Conservation (phyloP, 2,113 vertebrate genomes). For the Myrmecobius fasciatus region DNA sequence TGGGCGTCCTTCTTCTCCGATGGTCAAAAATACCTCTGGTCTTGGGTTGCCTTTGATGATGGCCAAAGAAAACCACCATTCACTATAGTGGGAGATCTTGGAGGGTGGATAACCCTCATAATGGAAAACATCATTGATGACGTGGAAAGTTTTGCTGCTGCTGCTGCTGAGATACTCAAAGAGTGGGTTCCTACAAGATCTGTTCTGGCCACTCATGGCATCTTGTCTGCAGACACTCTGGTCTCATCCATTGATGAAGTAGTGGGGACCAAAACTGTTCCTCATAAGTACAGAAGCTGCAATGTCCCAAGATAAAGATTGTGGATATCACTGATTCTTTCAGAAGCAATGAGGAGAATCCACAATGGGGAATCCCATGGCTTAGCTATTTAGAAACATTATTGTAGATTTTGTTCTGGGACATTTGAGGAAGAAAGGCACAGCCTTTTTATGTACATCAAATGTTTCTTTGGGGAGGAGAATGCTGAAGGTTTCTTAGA, state of each 20-base stretch:
- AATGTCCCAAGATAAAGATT: conserved; percentile 99
- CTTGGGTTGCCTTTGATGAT: conserved; percentile 96
- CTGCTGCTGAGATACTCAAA: conserved; percentile 97
- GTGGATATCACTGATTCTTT: conserved; percentile 99
- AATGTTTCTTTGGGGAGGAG: conserved; percentile 42
- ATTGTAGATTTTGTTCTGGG: conserved; percentile 85
- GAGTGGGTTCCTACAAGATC: conserved; percentile 97
- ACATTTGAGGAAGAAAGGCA: conserved; percentile 50
- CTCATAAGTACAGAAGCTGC: conserved; percentile 97
- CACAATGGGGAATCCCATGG: conserved; percentile 99
- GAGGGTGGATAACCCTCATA: conserved; percentile 97
- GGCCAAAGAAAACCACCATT: conserved; percentile 99
- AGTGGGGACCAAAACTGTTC: conserved; percentile 98
- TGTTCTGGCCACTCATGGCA: conserved; percentile 99
- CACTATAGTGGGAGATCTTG: conserved; percentile 97
- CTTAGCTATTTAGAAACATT: conserved; percentile 98
- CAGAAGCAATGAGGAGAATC: conserved; percentile 97
- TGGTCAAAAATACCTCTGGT: conserved; percentile 94
- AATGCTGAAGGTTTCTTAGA: neutral
- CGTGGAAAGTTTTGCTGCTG: conserved; percentile 96
- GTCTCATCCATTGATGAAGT: conserved; percentile 97
- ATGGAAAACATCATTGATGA: conserved; percentile 99
- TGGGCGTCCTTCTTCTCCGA: conserved; percentile 78
- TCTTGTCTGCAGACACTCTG: conserved; percentile 96
- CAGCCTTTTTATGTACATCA: conserved; percentile 60